Evolutionary conservation across 2,113 vertebrate species (phyloP), one percentile per base, ranked within the genome.

Genomic region (Capreolus pygargus): DNA sequence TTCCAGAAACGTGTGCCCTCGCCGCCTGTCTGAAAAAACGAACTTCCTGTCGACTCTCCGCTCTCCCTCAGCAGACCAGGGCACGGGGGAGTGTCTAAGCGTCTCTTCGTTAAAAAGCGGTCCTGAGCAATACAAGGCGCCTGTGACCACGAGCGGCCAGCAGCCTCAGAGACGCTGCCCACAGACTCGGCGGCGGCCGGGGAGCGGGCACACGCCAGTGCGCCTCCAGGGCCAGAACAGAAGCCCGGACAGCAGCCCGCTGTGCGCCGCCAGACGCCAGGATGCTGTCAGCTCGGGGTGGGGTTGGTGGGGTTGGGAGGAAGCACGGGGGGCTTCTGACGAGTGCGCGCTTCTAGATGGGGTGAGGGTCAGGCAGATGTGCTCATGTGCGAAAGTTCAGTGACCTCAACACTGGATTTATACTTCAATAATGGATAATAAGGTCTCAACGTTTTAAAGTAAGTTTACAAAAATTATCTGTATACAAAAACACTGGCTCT

Each of bases 321-420:
- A 3, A 17, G 7, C 43, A 6, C 0, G 0, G 28, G 70, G 45
- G 50, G 16, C 9, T 30, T 57, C 11, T 0, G 23, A 70, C 17
- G 4, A n/a, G 83, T 21, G 23, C 11, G 4, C 9, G 16, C 67
- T 43, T 60, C 55, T 57, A 67, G 4, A 25, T n/a, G 11, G 47
- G 39, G 28, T 70, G 74, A 87, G 74, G 76, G 47, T 23, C 60
- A 50, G 17, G 36, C 76, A 64, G 74, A 30, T 8, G 23, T 28
- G 79, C 27, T 89, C 74, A 7, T 54, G 12, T 45, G 61, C 21
- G 43, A 60, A n/a, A 45, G 25, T 36, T n/a, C n/a, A 23, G 27
- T 28, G 94, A 55, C n/a, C n/a, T 23, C 3, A 12, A 6, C n/a
- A 6, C 43, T 19, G 12, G 28, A 50, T 12, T 7, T 11, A 61